Base-by-base conservation (phyloP, 1,140 invertebrate species). In the Chrysoperla carnea region DNA sequence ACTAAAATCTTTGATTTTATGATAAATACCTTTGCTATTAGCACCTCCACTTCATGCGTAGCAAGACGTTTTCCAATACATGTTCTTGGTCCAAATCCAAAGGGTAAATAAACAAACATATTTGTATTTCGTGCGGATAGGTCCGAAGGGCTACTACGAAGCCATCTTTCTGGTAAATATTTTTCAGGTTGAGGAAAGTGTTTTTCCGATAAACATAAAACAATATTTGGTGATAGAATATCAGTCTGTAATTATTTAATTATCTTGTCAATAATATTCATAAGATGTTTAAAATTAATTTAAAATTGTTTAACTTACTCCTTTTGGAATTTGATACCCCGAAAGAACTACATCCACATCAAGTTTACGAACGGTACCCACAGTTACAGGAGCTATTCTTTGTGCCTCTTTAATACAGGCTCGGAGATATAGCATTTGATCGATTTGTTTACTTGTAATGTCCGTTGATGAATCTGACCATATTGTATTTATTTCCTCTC, bases 351-450 rank as follows among this genome's bases (percentile, higher is more conserved):
- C 59, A 47, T 76, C 70, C 46, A 66, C 66, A 0, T 59, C 57
- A 15, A 65, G 61, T 27, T 49, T 48, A 38, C 74, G 64, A 0
- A 67, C 27, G 11, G 64, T 72, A 11, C 66, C 70, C 0, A 64
- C 51, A 0, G 64, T 60, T 2, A 75, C 60, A 3, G 73, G 70
- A 52, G 68, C 59, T 8, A 74, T 43, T 40, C 73, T 63, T 29
- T 73, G 64, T 3, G 69, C 63, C 55, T 81, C 78, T 53, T 77
- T 78, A 12, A 80, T 62, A 44, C 72, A 75, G 9, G 76, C 76
- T 45, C 68, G 72, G 3, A 81, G 48, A 48, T 80, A 81, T 0
- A 63, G 62, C 45, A 76, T 56, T 37, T 69, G 56, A 27, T 63
- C 58, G 29, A 81, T 55, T 9, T 57, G 59, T 5, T 75, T 59